phyloP scores from a whole-genome alignment of 1,140 invertebrate genomes.

The Zaprionus inermis region DNA sequence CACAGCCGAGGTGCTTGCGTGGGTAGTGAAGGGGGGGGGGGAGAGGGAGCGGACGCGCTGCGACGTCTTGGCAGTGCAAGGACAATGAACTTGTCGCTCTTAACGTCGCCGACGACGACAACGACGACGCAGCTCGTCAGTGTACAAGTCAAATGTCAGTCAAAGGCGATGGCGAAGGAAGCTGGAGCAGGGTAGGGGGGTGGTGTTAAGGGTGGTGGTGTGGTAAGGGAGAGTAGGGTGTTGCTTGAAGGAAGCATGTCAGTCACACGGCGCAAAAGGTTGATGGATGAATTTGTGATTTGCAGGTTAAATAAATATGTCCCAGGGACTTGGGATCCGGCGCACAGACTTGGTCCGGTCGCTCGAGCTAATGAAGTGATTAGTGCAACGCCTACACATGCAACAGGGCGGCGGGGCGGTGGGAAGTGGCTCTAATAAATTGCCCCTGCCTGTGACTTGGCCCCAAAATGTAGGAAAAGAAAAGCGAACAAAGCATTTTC shows the following conservation, averaged over 20 bases:
- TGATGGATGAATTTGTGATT: conserved; percentile 83
- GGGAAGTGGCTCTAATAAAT: conserved; percentile 56
- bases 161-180: conserved; percentile 58
- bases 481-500: conserved; percentile 70
- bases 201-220: neutral
- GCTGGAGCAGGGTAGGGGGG: neutral
- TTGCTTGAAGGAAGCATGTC: conserved; percentile 42
- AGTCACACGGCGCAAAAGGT: conserved; percentile 67
- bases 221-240: neutral
- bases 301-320: conserved; percentile 81
- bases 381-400: conserved; percentile 76
- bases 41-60: neutral
- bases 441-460: conserved; percentile 43
- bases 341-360: conserved; percentile 13
- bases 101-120: conserved; percentile 52
- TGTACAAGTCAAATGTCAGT: conserved; percentile 79
- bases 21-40: neutral
- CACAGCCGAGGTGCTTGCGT: conserved; percentile 72
- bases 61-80: conserved; percentile 54
- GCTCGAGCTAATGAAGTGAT: conserved; percentile 76
- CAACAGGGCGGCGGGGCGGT: conserved; percentile 28
- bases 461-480: neutral
- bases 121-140: conserved; percentile 69
- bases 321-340: conserved; percentile 20
- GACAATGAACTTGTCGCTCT: conserved; percentile 81